A percentile compares a stretch with the other conserved stretches of the same genome.
Conservation (phyloP, 2,888 invertebrate species). For the Galerucella nymphaeae region DNA sequence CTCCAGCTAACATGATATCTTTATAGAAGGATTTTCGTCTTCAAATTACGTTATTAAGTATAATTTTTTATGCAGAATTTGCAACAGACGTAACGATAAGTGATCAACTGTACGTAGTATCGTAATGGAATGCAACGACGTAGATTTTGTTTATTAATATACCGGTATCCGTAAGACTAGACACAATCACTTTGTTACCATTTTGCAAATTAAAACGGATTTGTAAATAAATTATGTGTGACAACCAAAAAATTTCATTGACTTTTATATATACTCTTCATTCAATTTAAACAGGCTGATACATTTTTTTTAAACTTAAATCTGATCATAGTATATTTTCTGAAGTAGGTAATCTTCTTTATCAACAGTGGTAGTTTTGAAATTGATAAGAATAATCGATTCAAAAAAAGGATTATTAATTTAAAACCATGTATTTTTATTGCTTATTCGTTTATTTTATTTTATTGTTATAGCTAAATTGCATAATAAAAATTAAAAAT, state of each 20-base stretch:
- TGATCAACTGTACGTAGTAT: no score
- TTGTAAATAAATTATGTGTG: neutral
- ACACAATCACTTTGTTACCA: neutral
- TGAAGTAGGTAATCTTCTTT: neutral
- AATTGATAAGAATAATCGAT: neutral
- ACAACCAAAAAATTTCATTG: neutral
- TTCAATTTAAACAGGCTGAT: neutral
- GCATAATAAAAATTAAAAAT: no score
- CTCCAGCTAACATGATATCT: neutral
- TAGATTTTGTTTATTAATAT: neutral
- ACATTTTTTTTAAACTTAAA: neutral
- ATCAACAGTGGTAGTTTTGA: neutral
- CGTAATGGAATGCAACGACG: no score
- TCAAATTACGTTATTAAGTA: no score
- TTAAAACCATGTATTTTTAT: no score
- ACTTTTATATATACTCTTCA: neutral
- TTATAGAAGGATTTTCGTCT: no score
- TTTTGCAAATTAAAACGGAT: neutral
- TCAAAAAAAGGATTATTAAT: no score
- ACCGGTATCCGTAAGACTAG: neutral
- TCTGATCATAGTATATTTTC: neutral
- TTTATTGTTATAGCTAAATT: no score
- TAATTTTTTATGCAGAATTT: no score
- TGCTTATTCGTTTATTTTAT: no score
- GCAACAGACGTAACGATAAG: no score